Percentiles rank a stretch among this genome's conserved stretches.
Evolutionary conservation across 2,797 vertebrate genomes (phyloP).

Genomic region (Geotrypetes seraphini): DNA sequence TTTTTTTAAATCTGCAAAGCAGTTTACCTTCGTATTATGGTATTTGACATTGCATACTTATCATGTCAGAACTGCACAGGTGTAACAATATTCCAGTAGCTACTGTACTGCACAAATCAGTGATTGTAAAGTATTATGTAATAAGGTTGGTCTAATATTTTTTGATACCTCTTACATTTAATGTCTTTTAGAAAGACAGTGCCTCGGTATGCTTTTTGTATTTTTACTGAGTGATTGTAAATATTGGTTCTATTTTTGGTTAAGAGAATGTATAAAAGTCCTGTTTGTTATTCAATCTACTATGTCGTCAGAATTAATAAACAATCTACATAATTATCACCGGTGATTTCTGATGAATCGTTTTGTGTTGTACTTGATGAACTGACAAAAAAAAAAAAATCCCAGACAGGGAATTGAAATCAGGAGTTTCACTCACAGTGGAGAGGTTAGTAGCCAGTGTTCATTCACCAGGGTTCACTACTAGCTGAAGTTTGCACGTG

Average conservation of each 20-base stretch:
- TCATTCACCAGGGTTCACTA: no score
- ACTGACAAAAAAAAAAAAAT: no score
- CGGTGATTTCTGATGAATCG: no score
- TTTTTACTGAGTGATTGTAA: constrained; percentile 91
- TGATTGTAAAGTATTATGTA: constrained; percentile 70
- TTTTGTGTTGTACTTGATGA: no score
- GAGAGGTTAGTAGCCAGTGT: no score
- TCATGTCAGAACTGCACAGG: constrained; percentile 71
- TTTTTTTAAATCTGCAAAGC: constrained; percentile 58
- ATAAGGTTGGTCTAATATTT: constrained; percentile 74
- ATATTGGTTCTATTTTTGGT: constrained; percentile 98
- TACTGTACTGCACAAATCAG: constrained; percentile 74
- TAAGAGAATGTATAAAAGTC: constrained; percentile 86
- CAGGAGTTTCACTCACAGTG: no score
- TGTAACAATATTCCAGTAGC: constrained; percentile 62
- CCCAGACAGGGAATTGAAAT: no score
- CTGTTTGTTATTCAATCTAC: constrained; percentile 79
- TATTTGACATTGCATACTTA: constrained; percentile 48
- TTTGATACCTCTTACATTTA: constrained; percentile 83
- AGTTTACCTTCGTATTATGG: constrained; percentile 63
- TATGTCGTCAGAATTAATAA: constrained; percentile 80
- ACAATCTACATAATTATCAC: no score
- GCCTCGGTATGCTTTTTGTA: constrained; percentile 90
- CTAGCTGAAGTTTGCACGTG: no score
- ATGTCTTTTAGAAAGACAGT: constrained; percentile 98